Evolutionary conservation across 2,888 invertebrate species (phyloP), one percentile per base, ranked within the genome.

Genomic region (Eulithis testata): DNA sequence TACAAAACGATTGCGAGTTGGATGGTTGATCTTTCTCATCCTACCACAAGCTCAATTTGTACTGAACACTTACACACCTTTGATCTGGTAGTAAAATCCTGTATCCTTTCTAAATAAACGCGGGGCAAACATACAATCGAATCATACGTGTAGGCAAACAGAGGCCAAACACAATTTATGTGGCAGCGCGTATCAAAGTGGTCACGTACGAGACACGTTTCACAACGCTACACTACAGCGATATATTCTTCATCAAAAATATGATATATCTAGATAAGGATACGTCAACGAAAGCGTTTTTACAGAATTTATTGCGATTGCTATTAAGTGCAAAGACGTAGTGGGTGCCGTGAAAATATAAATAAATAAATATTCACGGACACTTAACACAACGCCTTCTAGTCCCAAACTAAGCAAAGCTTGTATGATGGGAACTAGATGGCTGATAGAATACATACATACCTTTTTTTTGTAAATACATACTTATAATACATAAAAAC

Each of bases 151-250:
- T 36, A 59, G 27, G 12, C 40, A 52, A 61, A 54, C 65, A 40
- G 47, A 56, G 11, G 12, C 43, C 12, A 60, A 65, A 65, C 50
- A 50, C 44, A 60, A 52, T 54, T 60, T 57, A 65, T 53, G 40
- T 37, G 52, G 50, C 14, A 43, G 40, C 56, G 40, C 56, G 40
- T 63, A 40, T 40, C 27, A 47, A 53, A 57, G 56, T 57, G 60
- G 65, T 60, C 65, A 65, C 60, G 65, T 65, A 63, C 37, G n/a
- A 31, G 55, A 11, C 49, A 61, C 61, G 61, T 50, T 53, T 49
- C 11, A 54, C 14, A 4, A 49, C 49, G 21, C 49, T 49, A 11
- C 4, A 37, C 60, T 47, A 36, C 37, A 8, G 14, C 21, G 11
- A 9, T 3, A 9, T 3, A 21, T 21, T 14, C 14, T 21, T 21